Evolutionary conservation across 2,113 vertebrate species (phyloP).

Genomic region (Cebus imitator): DNA sequence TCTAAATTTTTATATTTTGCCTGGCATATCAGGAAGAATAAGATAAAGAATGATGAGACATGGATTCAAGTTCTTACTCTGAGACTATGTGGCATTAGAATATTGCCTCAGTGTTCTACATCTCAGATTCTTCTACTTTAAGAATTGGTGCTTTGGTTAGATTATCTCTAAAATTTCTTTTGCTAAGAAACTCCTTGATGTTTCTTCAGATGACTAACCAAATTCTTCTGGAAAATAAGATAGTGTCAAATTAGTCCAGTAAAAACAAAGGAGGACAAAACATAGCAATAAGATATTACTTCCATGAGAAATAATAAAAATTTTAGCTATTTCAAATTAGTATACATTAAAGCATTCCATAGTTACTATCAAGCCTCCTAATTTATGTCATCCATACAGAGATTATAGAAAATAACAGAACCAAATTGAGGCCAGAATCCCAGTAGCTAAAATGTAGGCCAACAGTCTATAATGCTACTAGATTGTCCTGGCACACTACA

Average conservation of each 20-base stretch:
- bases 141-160: not conserved
- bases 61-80: not conserved
- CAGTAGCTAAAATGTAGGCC: not conserved
- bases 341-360: not conserved
- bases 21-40: not conserved
- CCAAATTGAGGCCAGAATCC: not conserved
- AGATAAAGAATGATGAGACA: not conserved
- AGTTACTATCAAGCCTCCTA: not conserved
- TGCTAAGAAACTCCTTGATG: not conserved
- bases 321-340: conserved; percentile 3
- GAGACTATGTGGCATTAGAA: not conserved
- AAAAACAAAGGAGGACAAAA: not conserved
- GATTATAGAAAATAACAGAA: conserved; percentile 15
- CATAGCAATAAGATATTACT: not conserved
- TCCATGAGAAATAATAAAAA: not conserved
- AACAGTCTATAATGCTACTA: not conserved
- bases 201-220: not conserved
- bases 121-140: not conserved
- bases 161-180: not conserved
- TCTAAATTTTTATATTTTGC: not conserved
- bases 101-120: not conserved
- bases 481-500: not conserved
- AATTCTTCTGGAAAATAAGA: conserved; percentile 28
- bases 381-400: not conserved
- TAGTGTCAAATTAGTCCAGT: not conserved